These are phyloP conservation scores for Drosophila percnosoma DNA, from an alignment of 2,888 invertebrate genomes.

Conservation along the genomic window DNA sequence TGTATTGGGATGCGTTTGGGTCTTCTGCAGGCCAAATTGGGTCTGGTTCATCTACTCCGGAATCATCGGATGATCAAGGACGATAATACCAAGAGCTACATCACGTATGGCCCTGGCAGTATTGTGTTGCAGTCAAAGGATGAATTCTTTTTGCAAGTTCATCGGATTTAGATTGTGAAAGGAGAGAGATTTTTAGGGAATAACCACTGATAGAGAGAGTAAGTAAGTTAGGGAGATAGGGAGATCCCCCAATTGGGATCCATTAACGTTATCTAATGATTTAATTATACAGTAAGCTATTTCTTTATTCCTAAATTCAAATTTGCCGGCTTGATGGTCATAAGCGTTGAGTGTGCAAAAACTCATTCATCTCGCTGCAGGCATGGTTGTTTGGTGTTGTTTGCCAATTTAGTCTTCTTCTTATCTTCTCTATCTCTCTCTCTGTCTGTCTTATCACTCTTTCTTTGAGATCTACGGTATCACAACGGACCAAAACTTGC, in stretches of 20 bases:
- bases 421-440: too few species aligned
- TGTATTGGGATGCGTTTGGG: constrained; percentile 81
- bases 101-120: constrained; percentile 45
- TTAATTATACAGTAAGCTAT: too few species aligned
- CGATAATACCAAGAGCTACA: constrained; percentile 49
- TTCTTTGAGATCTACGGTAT: constrained; percentile 31
- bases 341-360: too few species aligned
- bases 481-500: too few species aligned
- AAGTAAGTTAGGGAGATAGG: neutral
- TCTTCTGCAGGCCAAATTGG: constrained; percentile 71
- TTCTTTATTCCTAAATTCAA: too few species aligned
- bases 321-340: too few species aligned
- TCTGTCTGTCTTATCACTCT: too few species aligned
- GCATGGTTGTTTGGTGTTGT: too few species aligned
- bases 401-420: too few species aligned
- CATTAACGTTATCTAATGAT: too few species aligned
- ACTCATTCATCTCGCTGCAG: too few species aligned
- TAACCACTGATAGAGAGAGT: neutral
- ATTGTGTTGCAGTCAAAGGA: constrained; percentile 39
- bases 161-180: constrained; percentile 16
- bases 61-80: constrained; percentile 64
- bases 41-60: constrained; percentile 70
- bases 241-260: neutral
- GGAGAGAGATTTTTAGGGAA: too few species aligned
- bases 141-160: constrained; percentile 40